Evolutionary conservation across 2,113 vertebrate genomes (phyloP).

Genomic region (Anoplopoma fimbria): DNA sequence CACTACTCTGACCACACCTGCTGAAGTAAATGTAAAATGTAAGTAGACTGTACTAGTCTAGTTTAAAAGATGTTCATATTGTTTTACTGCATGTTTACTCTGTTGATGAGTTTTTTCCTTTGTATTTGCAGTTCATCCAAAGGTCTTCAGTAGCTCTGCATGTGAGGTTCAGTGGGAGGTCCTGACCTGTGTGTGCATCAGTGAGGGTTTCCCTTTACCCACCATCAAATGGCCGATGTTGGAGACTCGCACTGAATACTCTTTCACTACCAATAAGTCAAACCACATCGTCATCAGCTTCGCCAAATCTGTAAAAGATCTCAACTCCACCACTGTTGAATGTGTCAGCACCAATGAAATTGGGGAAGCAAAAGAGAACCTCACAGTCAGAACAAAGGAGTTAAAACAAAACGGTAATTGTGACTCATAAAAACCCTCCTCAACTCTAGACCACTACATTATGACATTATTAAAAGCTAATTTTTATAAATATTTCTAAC

Average conservation of each 20-base stretch:
- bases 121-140: conserved; percentile 3
- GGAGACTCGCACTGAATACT: conserved; percentile 1
- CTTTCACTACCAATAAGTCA: neutral
- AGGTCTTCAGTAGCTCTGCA: conserved; percentile 2
- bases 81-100: neutral
- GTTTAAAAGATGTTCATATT: neutral
- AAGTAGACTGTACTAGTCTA: conserved; percentile 8
- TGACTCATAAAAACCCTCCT: accelerated
- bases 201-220: conserved; percentile 47
- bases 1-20: neutral
- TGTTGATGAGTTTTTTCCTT: neutral
- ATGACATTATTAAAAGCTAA: neutral
- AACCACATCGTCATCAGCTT: conserved; percentile 32
- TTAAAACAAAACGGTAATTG: neutral
- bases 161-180: conserved; percentile 16
- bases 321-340: accelerated
- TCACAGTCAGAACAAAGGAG: neutral
- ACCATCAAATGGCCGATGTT: conserved; percentile 53
- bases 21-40: conserved; percentile 51
- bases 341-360: neutral
- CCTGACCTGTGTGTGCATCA: conserved; percentile 64
- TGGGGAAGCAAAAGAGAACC: neutral
- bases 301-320: neutral
- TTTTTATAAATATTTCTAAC: neutral
- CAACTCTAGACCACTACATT: neutral